Evolutionary conservation across 2,797 vertebrate species (phyloP).

Genomic region (Crocidura indochinensis): DNA sequence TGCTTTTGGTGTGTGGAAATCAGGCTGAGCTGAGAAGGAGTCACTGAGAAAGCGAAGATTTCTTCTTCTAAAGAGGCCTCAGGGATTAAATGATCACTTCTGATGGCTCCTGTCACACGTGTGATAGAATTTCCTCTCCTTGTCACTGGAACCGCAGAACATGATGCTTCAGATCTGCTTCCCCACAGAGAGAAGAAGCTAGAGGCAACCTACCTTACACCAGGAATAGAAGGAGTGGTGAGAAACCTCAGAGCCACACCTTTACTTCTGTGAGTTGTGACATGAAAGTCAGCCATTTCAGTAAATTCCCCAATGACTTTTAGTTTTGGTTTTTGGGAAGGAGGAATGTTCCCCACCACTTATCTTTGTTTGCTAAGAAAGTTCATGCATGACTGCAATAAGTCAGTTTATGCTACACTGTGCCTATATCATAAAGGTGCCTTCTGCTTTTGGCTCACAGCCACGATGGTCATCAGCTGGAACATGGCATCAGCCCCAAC

Average conservation of each 20-base stretch:
- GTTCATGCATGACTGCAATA: not conserved
- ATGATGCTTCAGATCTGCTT: not conserved
- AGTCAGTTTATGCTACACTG: not conserved
- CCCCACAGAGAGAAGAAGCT: slow-evolving; percentile 30
- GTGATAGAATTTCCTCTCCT: slow-evolving; percentile 65
- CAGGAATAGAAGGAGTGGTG: not conserved
- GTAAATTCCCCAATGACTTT: not conserved
- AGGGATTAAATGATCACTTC: slow-evolving; percentile 72
- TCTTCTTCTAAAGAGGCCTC: slow-evolving; percentile 70
- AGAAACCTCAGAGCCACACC: not conserved
- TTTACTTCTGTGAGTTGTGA: slow-evolving; percentile 36
- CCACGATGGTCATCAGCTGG: not conserved
- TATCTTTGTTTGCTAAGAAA: not conserved
- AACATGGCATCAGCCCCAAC: not conserved
- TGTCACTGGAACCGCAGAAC: slow-evolving; percentile 57
- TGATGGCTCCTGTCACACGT: slow-evolving; percentile 38
- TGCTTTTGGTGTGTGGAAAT: not conserved
- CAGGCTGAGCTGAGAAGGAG: slow-evolving; percentile 43
- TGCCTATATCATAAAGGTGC: not conserved
- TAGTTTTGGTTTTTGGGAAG: not conserved
- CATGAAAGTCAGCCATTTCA: not conserved
- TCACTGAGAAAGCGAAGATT: not conserved
- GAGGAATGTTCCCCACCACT: too few species aligned
- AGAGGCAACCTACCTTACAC: slow-evolving; percentile 10
- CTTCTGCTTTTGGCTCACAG: not conserved